Evolutionary conservation across 2,888 invertebrate genomes (phyloP), one percentile per base, ranked within the genome.

Genomic region (Ischnura elegans): DNA sequence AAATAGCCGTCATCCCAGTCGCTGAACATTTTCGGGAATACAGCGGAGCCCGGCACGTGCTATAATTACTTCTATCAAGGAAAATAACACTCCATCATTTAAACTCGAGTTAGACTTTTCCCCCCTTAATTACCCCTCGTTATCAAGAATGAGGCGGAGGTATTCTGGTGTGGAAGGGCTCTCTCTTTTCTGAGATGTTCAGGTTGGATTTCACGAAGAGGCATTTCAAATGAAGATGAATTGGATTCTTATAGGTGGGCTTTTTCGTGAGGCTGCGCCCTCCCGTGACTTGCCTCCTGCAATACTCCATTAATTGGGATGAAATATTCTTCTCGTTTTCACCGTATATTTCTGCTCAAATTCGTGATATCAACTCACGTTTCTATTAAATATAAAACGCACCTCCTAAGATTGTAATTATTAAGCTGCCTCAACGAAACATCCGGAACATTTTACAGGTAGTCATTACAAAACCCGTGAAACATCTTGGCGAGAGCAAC

Each of bases 201-300:
- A 76, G 76, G 36, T 36, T 25, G 36, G 36, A n/a, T 76, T 76
- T 76, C 76, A 76, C 10, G 76, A 76, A 76, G 16, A 76, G 13
- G 36, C 29, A 36, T 36, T 36, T 76, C 76, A 36, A 76, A 76
- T 36, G 76, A 76, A 76, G 76, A 76, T 76, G 36, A 16, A 76
- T 76, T 76, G 25, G 76, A 76, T 76, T 16, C 76, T 13, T 10
- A n/a, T n/a, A n/a, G 0, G 13, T 36, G 36, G 16, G 76, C 13
- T n/a, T 0, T 76, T 76, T 76, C 76, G 76, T 13, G 29, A 36
- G 29, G 36, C 13, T 16, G n/a, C 76, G 16, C 76, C 29, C 36
- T 76, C 76, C 36, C 76, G n/a, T n/a, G n/a, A n/a, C n/a, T n/a
- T 76, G 13, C 36, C 76, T 76, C 76, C 76, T 76, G 76, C 36